A percentile compares a stretch with the other conserved stretches of the same genome.
Evolutionary conservation across 2,797 vertebrate species (phyloP).

Genomic region (Rhinichthys osculus): DNA sequence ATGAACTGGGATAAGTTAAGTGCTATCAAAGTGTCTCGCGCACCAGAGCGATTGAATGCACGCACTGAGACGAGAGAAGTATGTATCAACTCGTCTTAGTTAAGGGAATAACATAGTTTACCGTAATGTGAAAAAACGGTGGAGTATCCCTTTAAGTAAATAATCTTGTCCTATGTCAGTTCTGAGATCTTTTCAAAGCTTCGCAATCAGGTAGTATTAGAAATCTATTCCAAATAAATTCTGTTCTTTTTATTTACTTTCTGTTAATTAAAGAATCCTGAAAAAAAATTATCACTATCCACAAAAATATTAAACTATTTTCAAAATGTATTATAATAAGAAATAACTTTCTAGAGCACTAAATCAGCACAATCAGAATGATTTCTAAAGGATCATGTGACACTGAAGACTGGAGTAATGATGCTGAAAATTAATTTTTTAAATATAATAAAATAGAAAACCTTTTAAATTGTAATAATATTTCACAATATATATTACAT

Average conservation of each 20-base stretch:
- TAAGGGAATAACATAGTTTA: too few relatives aligned
- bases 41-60: too few relatives aligned
- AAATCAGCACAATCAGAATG: neutral
- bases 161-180: neutral
- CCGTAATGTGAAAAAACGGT: too few relatives aligned
- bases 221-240: neutral
- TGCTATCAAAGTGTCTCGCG: too few relatives aligned
- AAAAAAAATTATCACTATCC: rapidly evolving
- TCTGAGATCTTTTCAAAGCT: neutral
- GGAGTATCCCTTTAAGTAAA: too few relatives aligned
- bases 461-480: too few relatives aligned
- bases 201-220: neutral
- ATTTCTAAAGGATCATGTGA: neutral
- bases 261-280: neutral
- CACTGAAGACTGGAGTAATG: neutral
- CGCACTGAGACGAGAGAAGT: too few relatives aligned
- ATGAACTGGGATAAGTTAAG: too few relatives aligned
- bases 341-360: neutral
- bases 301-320: neutral
- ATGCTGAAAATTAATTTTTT: neutral
- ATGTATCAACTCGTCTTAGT: too few relatives aligned
- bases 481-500: too few relatives aligned
- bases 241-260: neutral
- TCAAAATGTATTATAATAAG: neutral
- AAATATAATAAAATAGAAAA: neutral